A percentile compares a stretch with the other conserved stretches of the same genome.
Evolutionary conservation across 2,888 invertebrate species (phyloP).

Genomic region (Rotaria socialis): DNA sequence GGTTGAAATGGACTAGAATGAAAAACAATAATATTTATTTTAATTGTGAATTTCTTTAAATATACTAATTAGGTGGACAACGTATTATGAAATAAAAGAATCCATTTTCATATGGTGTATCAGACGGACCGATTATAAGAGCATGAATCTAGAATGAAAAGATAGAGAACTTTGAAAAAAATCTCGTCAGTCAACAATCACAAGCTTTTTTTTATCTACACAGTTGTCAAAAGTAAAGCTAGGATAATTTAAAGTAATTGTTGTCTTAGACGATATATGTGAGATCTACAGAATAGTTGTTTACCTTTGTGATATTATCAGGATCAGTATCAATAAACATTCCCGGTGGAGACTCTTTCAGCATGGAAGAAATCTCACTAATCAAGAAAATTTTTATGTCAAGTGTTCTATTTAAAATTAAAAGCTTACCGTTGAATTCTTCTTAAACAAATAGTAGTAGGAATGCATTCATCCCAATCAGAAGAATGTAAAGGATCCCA

Average conservation of each 20-base stretch:
- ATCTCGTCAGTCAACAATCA: too few species aligned
- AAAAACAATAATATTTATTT: neutral
- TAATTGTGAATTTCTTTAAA: neutral
- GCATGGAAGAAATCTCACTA: neutral
- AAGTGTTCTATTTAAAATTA: neutral
- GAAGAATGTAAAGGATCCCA: neutral
- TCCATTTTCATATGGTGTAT: conserved; percentile 52
- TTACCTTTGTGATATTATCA: neutral
- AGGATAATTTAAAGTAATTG: too few species aligned
- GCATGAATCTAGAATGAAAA: conserved; percentile 7
- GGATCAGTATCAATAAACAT: neutral
- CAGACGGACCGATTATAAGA: neutral
- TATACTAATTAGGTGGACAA: conserved; percentile 61
- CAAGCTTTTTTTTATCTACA: too few species aligned
- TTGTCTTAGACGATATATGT: too few species aligned
- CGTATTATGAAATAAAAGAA: conserved; percentile 62
- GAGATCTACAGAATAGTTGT: too few species aligned
- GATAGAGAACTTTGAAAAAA: neutral
- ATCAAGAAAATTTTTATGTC: neutral
- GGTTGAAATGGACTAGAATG: conserved; percentile 62
- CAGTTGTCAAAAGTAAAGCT: too few species aligned
- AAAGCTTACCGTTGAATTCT: neutral
- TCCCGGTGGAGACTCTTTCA: neutral
- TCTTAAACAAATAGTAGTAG: neutral
- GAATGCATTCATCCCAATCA: neutral